Conservation (phyloP, 64 coral and sea anemone species). For the Acropora tenuis region DNA sequence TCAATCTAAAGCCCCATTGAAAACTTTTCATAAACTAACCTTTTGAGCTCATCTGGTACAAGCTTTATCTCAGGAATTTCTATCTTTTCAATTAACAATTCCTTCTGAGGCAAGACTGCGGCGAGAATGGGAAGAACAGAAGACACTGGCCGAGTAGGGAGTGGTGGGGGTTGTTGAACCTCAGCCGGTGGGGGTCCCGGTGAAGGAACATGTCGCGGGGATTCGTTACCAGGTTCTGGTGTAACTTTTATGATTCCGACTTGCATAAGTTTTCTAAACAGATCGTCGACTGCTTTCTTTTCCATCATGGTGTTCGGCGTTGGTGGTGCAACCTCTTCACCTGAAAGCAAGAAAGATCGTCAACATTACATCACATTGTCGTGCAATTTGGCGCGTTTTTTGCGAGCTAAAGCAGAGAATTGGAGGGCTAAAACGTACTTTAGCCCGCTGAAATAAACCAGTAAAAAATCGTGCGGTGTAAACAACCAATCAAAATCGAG, state of each 20-base stretch:
- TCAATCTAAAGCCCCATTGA: too few species aligned
- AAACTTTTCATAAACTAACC: conserved; percentile 28
- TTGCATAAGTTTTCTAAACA: conserved; percentile 80
- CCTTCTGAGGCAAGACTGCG: not conserved
- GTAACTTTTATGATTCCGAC: conserved; percentile 93
- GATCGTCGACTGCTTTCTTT: conserved; percentile 92
- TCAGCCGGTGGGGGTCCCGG: conserved; percentile 31
- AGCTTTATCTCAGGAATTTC: conserved; percentile 74
- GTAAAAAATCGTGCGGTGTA: too few species aligned
- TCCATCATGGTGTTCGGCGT: conserved; percentile 87
- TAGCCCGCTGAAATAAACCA: too few species aligned
- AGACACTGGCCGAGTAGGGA: conserved; percentile 21
- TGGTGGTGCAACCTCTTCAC: not conserved
- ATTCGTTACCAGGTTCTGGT: conserved; percentile 64
- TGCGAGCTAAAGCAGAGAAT: too few species aligned
- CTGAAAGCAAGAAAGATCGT: not conserved
- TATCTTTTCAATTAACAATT: conserved; percentile 21
- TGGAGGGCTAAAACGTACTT: too few species aligned
- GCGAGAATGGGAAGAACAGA: conserved; percentile 19
- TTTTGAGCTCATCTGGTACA: conserved; percentile 73
- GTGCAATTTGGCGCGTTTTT: too few species aligned
- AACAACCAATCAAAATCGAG: too few species aligned
- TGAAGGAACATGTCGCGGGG: conserved; percentile 65
- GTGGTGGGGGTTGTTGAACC: conserved; percentile 4
- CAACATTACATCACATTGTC: too few species aligned